phyloP scores from a whole-genome alignment of 2,797 vertebrate species.

The Threskiornis aethiopicus region DNA sequence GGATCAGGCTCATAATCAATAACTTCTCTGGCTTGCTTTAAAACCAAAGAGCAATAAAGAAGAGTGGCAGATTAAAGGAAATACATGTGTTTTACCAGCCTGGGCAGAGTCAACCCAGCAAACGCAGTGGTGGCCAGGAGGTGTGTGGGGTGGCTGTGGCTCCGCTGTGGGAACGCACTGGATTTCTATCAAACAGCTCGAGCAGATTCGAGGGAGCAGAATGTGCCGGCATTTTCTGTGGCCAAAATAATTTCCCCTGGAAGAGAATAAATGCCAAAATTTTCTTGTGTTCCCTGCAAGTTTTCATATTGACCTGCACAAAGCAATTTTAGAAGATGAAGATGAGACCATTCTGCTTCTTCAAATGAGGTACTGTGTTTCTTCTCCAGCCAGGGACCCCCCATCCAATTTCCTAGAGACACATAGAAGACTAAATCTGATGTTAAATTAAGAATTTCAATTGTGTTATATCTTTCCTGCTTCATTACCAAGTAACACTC shows the following conservation, averaged over 20 bases:
- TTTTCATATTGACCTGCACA: neutral
- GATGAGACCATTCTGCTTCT: neutral
- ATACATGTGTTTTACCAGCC: neutral
- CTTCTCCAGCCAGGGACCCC: neutral
- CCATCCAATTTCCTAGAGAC: neutral
- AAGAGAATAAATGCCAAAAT: neutral
- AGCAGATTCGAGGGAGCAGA: neutral
- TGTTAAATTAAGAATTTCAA: neutral
- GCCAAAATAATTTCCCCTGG: neutral
- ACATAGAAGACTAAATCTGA: neutral
- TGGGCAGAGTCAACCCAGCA: neutral
- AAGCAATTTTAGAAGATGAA: neutral
- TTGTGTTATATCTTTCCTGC: neutral
- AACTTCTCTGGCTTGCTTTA: neutral
- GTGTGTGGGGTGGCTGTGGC: neutral
- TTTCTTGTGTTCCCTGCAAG: neutral
- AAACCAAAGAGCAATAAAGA: neutral
- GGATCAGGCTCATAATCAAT: neutral
- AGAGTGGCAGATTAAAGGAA: neutral
- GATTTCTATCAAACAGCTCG: fast-evolving
- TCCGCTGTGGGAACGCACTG: neutral
- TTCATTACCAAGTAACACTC: neutral
- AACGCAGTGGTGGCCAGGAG: neutral
- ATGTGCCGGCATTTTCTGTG: neutral
- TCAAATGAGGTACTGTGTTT: fast-evolving